Evolutionary conservation across 1,140 invertebrate genomes (phyloP).

Genomic region (Aphaenogaster ashmeadi): DNA sequence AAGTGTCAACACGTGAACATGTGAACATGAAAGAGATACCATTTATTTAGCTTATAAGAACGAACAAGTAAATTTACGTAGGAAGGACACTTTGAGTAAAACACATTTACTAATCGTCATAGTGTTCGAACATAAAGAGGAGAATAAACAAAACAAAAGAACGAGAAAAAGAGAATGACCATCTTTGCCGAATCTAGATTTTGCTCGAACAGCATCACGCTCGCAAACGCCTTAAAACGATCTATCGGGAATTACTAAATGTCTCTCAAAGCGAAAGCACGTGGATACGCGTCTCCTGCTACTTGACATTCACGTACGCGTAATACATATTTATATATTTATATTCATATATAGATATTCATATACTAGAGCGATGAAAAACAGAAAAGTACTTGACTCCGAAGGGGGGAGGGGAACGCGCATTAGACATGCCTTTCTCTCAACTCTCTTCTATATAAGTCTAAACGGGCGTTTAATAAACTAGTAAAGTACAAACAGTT

Average conservation of each 20-base stretch:
- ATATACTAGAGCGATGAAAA: constrained; percentile 44
- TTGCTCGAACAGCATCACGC: constrained; percentile 55
- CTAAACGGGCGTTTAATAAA: constrained; percentile 76
- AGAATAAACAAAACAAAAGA: constrained; percentile 77
- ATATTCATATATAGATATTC: background rate
- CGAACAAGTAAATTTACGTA: constrained; percentile 85
- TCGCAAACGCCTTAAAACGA: constrained; percentile 47
- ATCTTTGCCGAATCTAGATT: constrained; percentile 64
- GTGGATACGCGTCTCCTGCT: constrained; percentile 58
- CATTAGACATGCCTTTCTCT: constrained; percentile 55
- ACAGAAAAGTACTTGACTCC: constrained; percentile 32
- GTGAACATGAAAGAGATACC: constrained; percentile 86
- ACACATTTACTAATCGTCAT: constrained; percentile 80
- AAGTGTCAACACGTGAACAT: constrained; percentile 15
- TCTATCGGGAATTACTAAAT: constrained; percentile 66
- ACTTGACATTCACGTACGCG: constrained; percentile 72
- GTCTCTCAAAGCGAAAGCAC: constrained; percentile 72
- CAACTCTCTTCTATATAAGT: constrained; percentile 68
- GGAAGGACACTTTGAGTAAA: constrained; percentile 86
- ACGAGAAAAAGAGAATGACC: constrained; percentile 72
- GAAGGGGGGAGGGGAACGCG: constrained; percentile 36
- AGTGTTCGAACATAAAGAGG: constrained; percentile 79
- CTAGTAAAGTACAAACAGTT: constrained; percentile 82
- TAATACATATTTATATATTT: constrained; percentile 63
- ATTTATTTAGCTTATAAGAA: constrained; percentile 85